Conservation (phyloP, 2,113 vertebrate genomes). For the Martes martes region DNA sequence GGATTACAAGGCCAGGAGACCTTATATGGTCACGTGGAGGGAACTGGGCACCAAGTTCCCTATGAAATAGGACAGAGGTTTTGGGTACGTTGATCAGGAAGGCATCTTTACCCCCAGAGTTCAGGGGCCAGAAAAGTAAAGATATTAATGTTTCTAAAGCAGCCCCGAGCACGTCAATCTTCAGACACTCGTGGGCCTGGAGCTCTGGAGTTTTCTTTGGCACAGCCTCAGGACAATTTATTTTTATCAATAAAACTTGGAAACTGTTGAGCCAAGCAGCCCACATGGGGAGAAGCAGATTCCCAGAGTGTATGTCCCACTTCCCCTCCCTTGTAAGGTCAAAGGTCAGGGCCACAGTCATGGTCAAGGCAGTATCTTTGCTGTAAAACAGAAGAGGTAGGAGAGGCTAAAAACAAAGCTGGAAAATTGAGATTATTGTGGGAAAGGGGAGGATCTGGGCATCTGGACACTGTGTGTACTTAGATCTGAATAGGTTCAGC, state of each 20-base stretch:
- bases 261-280: slow-evolving; percentile 59
- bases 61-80: slow-evolving; percentile 68
- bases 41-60: slow-evolving; percentile 63
- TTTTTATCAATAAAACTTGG: slow-evolving; percentile 79
- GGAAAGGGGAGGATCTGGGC: not conserved
- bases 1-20: slow-evolving; percentile 64
- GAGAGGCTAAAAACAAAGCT: not conserved
- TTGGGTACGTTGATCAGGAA: slow-evolving; percentile 54
- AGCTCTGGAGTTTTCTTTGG: slow-evolving; percentile 75
- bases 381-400: not conserved
- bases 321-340: not conserved
- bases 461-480: rapidly evolving
- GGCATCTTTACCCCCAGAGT: slow-evolving; percentile 36
- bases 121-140: slow-evolving; percentile 50
- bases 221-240: slow-evolving; percentile 75
- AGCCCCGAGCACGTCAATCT: slow-evolving; percentile 70
- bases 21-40: slow-evolving; percentile 56
- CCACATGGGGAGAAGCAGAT: slow-evolving; percentile 8
- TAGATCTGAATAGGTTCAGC: not conserved
- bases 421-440: not conserved
- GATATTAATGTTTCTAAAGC: slow-evolving; percentile 52
- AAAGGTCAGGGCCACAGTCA: not conserved
- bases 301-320: not conserved
- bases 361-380: not conserved
- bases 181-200: slow-evolving; percentile 54